Conservation (phyloP, 2,888 invertebrate species). For the Uropetala carovei region DNA sequence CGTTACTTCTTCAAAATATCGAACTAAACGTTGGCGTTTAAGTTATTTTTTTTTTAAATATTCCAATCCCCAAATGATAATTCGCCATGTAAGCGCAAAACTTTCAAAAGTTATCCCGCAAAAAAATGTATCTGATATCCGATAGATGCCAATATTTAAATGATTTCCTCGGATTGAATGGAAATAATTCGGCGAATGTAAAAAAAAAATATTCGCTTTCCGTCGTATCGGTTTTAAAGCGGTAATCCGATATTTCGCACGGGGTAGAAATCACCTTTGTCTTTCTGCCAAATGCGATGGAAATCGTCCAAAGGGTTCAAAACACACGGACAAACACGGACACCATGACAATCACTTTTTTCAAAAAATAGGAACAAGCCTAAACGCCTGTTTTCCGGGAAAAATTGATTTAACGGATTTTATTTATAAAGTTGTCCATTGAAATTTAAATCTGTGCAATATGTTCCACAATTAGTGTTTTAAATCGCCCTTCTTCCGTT, state of each 20-base stretch:
- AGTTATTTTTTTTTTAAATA: too few relatives aligned
- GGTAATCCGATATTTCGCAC: slow-evolving; percentile 50
- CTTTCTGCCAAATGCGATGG: slow-evolving; percentile 39
- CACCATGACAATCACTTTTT: neutral
- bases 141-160: neutral
- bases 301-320: slow-evolving; percentile 25
- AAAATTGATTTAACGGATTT: neutral
- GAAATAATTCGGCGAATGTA: neutral
- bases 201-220: neutral
- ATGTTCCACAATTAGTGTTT: too few relatives aligned
- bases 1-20: too few relatives aligned
- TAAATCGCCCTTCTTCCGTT: too few relatives aligned
- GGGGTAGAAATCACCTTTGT: slow-evolving; percentile 28
- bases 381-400: neutral
- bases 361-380: slow-evolving; percentile 1
- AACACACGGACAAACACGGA: slow-evolving; percentile 23
- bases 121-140: neutral
- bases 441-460: too few relatives aligned
- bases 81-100: too few relatives aligned
- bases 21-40: too few relatives aligned
- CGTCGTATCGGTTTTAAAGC: slow-evolving; percentile 29
- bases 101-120: neutral
- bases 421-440: too few relatives aligned
- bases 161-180: neutral
- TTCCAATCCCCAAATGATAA: too few relatives aligned